Conservation (phyloP, 2,888 invertebrate genomes). For the Octodonta nipae region DNA sequence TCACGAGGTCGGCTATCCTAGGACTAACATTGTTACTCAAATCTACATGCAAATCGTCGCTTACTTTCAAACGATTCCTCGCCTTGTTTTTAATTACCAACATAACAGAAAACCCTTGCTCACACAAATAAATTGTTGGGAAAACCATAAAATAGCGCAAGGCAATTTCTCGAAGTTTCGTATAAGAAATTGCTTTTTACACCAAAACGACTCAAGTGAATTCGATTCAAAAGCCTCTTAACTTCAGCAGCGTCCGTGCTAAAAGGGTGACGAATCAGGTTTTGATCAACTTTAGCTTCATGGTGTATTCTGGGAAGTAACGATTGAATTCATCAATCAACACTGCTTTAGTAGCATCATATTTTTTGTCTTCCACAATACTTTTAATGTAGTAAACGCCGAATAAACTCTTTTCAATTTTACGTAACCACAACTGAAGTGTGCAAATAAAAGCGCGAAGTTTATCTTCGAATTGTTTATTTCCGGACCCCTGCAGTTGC, state of each 20-base stretch:
- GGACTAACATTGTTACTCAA: not conserved
- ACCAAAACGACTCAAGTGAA: not conserved
- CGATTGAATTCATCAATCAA: constrained; percentile 2
- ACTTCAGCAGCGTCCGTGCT: not conserved
- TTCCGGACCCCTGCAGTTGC: constrained; percentile 7
- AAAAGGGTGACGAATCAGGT: not conserved
- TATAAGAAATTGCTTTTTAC: not conserved
- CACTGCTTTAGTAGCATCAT: not conserved
- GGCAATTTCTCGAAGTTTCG: not conserved
- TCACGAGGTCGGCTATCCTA: not conserved
- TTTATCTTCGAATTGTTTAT: constrained; percentile 8
- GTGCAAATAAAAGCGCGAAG: constrained; percentile 3
- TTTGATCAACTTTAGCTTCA: not conserved
- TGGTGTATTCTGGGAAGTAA: constrained; percentile 1
- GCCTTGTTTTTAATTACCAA: not conserved
- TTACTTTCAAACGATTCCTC: too few relatives aligned
- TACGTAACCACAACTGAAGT: constrained; percentile 2
- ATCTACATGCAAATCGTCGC: not conserved
- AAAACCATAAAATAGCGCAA: not conserved
- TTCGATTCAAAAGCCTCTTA: too few relatives aligned
- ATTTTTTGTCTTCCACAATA: not conserved
- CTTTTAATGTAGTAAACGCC: not conserved
- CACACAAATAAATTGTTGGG: not conserved
- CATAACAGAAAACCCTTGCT: not conserved
- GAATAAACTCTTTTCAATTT: constrained; percentile 1